A percentile compares a stretch with the other conserved stretches of the same genome.
Evolutionary conservation across 2,113 vertebrate genomes (phyloP).

Genomic region (Grallaria varia): DNA sequence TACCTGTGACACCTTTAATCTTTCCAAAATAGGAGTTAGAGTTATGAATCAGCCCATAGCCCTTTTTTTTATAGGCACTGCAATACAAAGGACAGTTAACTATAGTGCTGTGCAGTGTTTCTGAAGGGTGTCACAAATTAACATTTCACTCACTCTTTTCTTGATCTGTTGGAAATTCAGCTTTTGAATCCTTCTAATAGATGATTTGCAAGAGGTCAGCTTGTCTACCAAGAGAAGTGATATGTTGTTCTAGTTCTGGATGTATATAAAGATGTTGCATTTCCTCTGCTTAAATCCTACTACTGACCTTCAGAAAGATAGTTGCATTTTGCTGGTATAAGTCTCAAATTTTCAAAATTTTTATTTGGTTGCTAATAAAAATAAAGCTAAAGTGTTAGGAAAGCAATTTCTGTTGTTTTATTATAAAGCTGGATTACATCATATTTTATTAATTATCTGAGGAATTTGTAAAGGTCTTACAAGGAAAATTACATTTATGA

Average conservation of each 20-base stretch:
- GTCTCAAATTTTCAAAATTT: background rate
- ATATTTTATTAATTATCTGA: background rate
- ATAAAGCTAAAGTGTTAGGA: background rate
- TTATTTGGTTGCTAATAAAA: background rate
- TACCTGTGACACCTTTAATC: background rate
- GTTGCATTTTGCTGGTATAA: background rate
- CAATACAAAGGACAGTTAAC: background rate
- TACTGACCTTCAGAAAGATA: background rate
- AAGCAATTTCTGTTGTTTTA: background rate
- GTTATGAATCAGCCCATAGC: background rate
- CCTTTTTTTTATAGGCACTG: background rate
- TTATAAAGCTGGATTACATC: background rate
- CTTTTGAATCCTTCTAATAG: background rate
- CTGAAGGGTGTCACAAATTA: background rate
- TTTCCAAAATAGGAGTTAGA: background rate
- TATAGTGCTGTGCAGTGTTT: rapidly evolving
- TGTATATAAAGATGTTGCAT: background rate
- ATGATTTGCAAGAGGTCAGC: background rate
- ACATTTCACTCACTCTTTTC: background rate
- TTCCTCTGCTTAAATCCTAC: background rate
- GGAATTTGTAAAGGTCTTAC: background rate
- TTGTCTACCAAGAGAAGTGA: background rate
- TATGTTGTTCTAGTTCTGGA: background rate
- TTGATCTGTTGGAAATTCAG: background rate
- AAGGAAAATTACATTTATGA: background rate